Evolutionary conservation across 2,797 vertebrate species (phyloP).

Genomic region (Chiloscyllium punctatum): DNA sequence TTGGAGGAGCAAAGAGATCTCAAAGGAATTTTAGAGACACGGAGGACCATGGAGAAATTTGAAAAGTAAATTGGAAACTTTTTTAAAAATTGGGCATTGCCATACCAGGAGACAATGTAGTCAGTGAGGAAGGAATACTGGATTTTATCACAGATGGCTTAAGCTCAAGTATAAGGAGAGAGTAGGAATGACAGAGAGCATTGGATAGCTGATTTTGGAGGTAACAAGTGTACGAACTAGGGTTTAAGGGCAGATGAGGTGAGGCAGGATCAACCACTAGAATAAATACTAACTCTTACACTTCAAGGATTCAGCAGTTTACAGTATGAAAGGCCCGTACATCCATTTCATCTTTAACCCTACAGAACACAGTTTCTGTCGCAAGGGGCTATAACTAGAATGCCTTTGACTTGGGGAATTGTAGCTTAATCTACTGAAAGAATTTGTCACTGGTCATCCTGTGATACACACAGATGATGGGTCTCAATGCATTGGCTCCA

Average conservation of each 20-base stretch:
- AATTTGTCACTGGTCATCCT: not conserved
- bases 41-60: not conserved
- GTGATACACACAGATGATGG: slow-evolving; percentile 39
- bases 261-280: not conserved
- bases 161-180: no score
- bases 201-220: not conserved
- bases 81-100: not conserved
- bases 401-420: not conserved
- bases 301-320: not conserved
- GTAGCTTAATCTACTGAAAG: not conserved
- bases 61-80: not conserved
- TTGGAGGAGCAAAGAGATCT: not conserved
- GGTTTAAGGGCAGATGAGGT: not conserved
- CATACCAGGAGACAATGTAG: not conserved
- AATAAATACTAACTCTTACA: not conserved
- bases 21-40: not conserved
- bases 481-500: slow-evolving; percentile 47
- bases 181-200: not conserved
- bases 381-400: not conserved
- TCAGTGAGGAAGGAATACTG: not conserved
- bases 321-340: not conserved
- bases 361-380: not conserved
- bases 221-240: not conserved
- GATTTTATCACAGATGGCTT: not conserved
- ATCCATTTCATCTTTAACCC: not conserved